Percentiles rank a stretch among this genome's conserved stretches.
These are phyloP conservation scores for Sander lucioperca DNA, from an alignment of 2,113 vertebrate genomes.

Conservation along the genomic window DNA sequence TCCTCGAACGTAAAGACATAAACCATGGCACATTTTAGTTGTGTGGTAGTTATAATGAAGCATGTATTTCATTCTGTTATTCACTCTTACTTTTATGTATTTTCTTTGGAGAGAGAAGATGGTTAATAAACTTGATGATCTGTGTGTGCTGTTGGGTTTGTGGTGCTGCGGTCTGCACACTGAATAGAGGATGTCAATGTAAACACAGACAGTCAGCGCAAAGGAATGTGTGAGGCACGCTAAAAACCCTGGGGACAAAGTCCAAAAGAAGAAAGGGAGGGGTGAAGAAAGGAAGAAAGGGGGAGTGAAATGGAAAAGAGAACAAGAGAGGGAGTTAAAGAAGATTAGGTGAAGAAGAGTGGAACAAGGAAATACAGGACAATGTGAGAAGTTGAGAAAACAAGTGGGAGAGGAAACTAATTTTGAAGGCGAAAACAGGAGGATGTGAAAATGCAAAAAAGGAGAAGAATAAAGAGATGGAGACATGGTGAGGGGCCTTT, in stretches of 20 bases:
- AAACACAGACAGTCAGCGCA: slow-evolving; percentile 80
- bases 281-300: slow-evolving; percentile 39
- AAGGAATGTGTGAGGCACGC: slow-evolving; percentile 81
- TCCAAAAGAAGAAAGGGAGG: slow-evolving; percentile 60
- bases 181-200: slow-evolving; percentile 73
- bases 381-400: slow-evolving; percentile 45
- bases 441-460: slow-evolving; percentile 12
- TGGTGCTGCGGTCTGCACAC: slow-evolving; percentile 27
- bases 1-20: slow-evolving; percentile 31
- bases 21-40: slow-evolving; percentile 1
- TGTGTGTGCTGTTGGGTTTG: slow-evolving; percentile 39
- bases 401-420: slow-evolving; percentile 36
- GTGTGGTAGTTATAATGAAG: not conserved
- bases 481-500: slow-evolving; percentile 6
- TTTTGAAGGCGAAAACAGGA: slow-evolving; percentile 23
- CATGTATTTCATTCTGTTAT: slow-evolving; percentile 17
- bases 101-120: slow-evolving; percentile 8
- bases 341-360: slow-evolving; percentile 33
- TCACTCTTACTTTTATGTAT: slow-evolving; percentile 18
- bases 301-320: slow-evolving; percentile 36
- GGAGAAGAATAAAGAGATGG: not conserved
- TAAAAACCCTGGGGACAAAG: slow-evolving; percentile 60
- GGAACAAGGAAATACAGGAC: slow-evolving; percentile 28
- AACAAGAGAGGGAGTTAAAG: slow-evolving; percentile 43
- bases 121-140: slow-evolving; percentile 40